A percentile compares a stretch with the other conserved stretches of the same genome.
Conservation (phyloP, 2,113 vertebrate genomes). For the Panthera leo region DNA sequence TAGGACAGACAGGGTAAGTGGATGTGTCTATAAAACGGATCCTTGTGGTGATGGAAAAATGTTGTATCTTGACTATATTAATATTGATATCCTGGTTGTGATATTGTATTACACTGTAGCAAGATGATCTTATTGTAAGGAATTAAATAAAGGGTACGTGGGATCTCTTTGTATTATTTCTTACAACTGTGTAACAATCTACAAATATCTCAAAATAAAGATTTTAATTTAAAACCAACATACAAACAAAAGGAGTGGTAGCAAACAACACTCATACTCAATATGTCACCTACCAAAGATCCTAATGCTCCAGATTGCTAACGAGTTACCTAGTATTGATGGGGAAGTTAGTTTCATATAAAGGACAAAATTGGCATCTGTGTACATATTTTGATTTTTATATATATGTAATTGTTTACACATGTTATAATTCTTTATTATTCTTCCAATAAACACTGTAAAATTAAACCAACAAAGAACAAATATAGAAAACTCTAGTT, state of each 20-base stretch:
- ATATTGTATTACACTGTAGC: not conserved
- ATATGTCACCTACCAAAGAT: not conserved
- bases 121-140: not conserved
- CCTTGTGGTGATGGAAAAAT: not conserved
- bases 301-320: not conserved
- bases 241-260: not conserved
- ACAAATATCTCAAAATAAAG: not conserved
- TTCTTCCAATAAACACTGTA: not conserved
- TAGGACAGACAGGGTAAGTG: not conserved
- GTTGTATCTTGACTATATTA: not conserved
- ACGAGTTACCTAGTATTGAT: not conserved
- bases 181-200: not conserved
- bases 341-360: not conserved
- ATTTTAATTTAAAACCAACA: not conserved
- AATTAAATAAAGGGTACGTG: not conserved
- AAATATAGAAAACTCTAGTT: not conserved
- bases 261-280: not conserved
- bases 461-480: not conserved
- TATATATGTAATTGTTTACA: not conserved
- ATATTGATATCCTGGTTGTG: not conserved
- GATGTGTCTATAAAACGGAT: not conserved
- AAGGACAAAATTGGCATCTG: not conserved
- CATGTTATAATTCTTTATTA: not conserved
- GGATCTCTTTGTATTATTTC: not conserved
- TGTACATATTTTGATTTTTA: not conserved